Base-by-base conservation (phyloP, 2,888 invertebrate genomes). In the Rhamphomyia laevipes region DNA sequence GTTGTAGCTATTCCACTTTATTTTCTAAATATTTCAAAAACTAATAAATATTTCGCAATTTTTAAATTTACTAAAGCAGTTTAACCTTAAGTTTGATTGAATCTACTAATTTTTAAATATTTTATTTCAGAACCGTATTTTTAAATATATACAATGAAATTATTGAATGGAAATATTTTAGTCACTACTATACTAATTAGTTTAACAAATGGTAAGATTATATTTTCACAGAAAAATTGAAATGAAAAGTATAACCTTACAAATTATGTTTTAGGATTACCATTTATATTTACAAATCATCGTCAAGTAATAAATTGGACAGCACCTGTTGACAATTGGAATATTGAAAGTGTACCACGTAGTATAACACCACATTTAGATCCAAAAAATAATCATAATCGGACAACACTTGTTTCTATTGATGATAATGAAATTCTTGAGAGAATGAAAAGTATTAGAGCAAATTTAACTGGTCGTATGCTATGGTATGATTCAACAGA, bases 401-500 rank as follows among this genome's bases (percentile, higher is more conserved):
- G 64, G 6, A 66, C 65, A 1, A 53, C 60, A 12, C 58, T 57
- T 2, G 47, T 62, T 13, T 58, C 59, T 1, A 64, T 63, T 7
- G 62, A 57, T 48, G 70, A 70, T 55, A 64, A 64, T 1, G 64
- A 61, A 45, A 60, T 71, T 27, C 57, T 71, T 11, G 59, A 63
- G 33, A 59, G 67, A 0, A 43, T 71, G 47, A 51, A 56, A 7
- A 56, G 56, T 13, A 52, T 68, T 5, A 62, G 63, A 33, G 65
- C 63, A 45, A 61, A 55, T 16, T 57, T 57, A 1, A 55, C 56
- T 13, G 56, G 59, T 0, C 58, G 86, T 13, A 77, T 86, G 62
- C 66, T 87, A 33, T 87, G 86, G 86, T 78, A 78, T 55, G 74
- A 78, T 58, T 77, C 74, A 30, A 80, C 84, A 41, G 79, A 83